Evolutionary conservation across 2,113 vertebrate genomes (phyloP), one percentile per base, ranked within the genome.

Genomic region (Pristiophorus japonicus): DNA sequence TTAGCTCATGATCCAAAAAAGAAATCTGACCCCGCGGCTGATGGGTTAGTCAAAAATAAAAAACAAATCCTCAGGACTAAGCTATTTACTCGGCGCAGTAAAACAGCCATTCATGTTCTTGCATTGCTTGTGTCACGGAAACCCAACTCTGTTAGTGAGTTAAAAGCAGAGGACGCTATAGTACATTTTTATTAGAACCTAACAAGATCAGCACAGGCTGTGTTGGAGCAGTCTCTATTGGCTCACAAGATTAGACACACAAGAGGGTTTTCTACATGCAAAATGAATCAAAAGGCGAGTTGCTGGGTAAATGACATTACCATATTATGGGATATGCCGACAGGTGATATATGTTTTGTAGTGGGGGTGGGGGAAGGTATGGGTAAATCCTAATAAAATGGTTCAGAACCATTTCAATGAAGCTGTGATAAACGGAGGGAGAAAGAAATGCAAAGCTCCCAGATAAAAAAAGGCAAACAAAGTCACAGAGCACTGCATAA

Each of bases 1-100:
- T 99, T 99, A 98, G 98, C 98, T 97, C 96, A 97, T 96, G 97
- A 97, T 96, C 97, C 96, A 96, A 96, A 98, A 98, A 98, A 97
- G 96, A 97, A 96, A 96, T 63, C 97, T 98, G 98, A 98, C 98
- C 98, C 98, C 96, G 97, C 96, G 97, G 97, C 97, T 96, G 97
- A 88, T 97, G 97, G 97, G 96, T 97, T 97, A 97, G 97, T 67
- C 93, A 73, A 67, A 70, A 70, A 62, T 91, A 67, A 97, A 96
- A 96, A 96, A 96, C n/a, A 96, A 96, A 95, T 95, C 59, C 45
- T 96, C 96, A 70, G 42, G 55, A 47, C 91, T 63, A 66, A 96
- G 96, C 95, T 95, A 78, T 84, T 96, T 96, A 92, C 90, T 95
- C 85, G 45, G 95, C 75, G 20, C 38, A 93, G 94, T 90, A 92